Base-by-base conservation (phyloP, 1,140 invertebrate genomes). In the Ptiloglossa arizonensis region DNA sequence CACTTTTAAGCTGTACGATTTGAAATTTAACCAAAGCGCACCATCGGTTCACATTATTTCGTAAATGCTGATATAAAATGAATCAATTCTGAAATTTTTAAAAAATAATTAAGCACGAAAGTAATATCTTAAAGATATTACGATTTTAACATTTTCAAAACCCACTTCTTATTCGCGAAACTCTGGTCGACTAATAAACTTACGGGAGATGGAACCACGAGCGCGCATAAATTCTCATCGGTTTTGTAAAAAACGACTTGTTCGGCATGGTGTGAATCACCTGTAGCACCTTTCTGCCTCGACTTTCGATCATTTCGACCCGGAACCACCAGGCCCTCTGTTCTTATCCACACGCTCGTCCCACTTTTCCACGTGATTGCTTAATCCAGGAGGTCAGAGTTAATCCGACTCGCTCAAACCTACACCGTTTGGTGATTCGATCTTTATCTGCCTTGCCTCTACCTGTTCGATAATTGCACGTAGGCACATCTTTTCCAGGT, bases 331-430 rank as follows among this genome's bases (percentile, higher is more conserved):
- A 17, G 38, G 13, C 60, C 1, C 27, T 48, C 38, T 27, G 41
- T 46, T 24, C 19, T 29, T 56, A 56, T 41, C 35, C 35, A 29
- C 32, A 41, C 1, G 27, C n/a, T 71, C 41, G 56, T 62, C 41
- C 50, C 67, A 79, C 67, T 81, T 80, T 80, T 69, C 27, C 48
- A 38, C 22, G 11, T 19, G 46, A 48, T 72, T 54, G 41, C 67
- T 78, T 64, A 66, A 44, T 71, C 60, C n/a, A 22, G 22, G n/a
- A 71, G 52, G 44, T 79, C 27, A 38, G 38, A 67, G 32, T 67
- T 67, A 63, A 60, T 66, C 54, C n/a, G 24, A 50, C 69, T n/a
- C 27, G 27, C 59, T 60, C 11, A 62, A 71, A 19, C 29, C 17
- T 11, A 35, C 35, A 38, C 29, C 41, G 41, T 70, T 70, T 3